Evolutionary conservation across 1,140 invertebrate species (phyloP).

Genomic region (Cydia fagiglandana): DNA sequence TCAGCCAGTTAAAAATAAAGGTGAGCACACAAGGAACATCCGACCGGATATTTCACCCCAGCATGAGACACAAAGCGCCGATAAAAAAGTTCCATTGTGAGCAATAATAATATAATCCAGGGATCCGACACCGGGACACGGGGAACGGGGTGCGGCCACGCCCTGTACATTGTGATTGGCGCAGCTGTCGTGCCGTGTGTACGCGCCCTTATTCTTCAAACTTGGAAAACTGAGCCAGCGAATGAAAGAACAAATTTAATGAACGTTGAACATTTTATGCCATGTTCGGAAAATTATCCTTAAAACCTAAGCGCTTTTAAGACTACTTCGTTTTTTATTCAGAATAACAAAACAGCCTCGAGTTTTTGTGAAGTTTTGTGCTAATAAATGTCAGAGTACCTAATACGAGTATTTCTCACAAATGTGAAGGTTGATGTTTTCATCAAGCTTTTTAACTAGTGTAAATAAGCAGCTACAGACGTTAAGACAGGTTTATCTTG

Average conservation of each 20-base stretch:
- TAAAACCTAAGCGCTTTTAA: neutral
- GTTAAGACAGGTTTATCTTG: constrained; percentile 21
- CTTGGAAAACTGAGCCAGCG: constrained; percentile 23
- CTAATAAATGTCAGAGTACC: neutral
- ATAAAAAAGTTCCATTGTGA: constrained; percentile 76
- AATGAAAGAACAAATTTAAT: neutral
- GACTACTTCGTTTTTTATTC: neutral
- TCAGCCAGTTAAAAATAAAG: constrained; percentile 60
- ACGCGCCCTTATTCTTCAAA: constrained; percentile 48
- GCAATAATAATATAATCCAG: constrained; percentile 74
- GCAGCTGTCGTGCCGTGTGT: constrained; percentile 70
- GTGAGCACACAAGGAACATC: constrained; percentile 70
- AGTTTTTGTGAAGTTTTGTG: neutral
- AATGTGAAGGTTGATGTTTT: constrained; percentile 26
- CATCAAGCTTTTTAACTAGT: neutral
- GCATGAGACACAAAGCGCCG: constrained; percentile 65
- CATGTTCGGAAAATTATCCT: neutral
- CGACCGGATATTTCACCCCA: constrained; percentile 78
- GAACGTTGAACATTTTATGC: constrained; percentile 3
- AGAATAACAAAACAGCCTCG: neutral
- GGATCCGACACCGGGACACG: constrained; percentile 53
- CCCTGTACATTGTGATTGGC: constrained; percentile 75
- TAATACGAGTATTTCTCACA: neutral
- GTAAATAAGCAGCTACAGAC: constrained; percentile 18
- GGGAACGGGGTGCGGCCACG: constrained; percentile 56